Conservation (phyloP, 2,797 vertebrate genomes). For the Anguilla anguilla region DNA sequence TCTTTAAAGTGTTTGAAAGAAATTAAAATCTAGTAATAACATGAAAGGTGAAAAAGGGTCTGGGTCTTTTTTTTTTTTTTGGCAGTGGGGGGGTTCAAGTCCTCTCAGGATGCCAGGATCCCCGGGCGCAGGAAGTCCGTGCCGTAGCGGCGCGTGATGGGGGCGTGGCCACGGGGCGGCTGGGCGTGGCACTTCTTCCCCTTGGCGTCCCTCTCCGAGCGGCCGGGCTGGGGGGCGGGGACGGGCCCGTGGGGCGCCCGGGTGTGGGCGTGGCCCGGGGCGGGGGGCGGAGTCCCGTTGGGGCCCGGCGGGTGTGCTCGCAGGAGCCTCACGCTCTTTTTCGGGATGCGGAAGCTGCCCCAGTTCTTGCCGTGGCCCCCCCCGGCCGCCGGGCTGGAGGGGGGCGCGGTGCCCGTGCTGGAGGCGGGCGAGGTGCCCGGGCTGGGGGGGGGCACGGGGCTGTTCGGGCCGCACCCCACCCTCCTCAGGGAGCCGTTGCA, state of each 20-base stretch:
- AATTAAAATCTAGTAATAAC: neutral
- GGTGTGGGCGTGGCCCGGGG: constrained; percentile 1
- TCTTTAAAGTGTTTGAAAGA: constrained; percentile 22
- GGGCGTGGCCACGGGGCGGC: constrained; percentile 75
- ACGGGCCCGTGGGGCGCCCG: constrained; percentile 52
- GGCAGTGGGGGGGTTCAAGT: constrained; percentile 7
- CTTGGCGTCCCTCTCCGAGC: constrained; percentile 73
- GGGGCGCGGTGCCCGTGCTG: constrained; percentile 62
- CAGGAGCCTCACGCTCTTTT: constrained; percentile 79
- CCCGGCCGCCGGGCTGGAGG: constrained; percentile 66
- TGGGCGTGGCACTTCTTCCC: constrained; percentile 80
- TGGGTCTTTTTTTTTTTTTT: neutral
- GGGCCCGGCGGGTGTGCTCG: constrained; percentile 54
- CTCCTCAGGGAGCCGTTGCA: constrained; percentile 76
- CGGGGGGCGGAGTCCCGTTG: constrained; percentile 44
- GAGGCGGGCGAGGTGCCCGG: constrained; percentile 57
- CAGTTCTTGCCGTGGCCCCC: constrained; percentile 82
- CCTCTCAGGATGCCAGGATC: constrained; percentile 90
- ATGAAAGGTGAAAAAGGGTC: neutral
- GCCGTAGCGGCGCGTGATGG: constrained; percentile 79
- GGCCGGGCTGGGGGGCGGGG: constrained; percentile 68
- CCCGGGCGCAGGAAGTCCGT: constrained; percentile 88
- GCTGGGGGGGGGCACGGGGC: constrained; percentile 53
- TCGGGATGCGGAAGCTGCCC: constrained; percentile 96
- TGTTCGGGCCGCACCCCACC: constrained; percentile 60